These are phyloP conservation scores for Pseudocheirus occidentalis DNA, from an alignment of 2,797 vertebrate genomes.

Conservation along the genomic window DNA sequence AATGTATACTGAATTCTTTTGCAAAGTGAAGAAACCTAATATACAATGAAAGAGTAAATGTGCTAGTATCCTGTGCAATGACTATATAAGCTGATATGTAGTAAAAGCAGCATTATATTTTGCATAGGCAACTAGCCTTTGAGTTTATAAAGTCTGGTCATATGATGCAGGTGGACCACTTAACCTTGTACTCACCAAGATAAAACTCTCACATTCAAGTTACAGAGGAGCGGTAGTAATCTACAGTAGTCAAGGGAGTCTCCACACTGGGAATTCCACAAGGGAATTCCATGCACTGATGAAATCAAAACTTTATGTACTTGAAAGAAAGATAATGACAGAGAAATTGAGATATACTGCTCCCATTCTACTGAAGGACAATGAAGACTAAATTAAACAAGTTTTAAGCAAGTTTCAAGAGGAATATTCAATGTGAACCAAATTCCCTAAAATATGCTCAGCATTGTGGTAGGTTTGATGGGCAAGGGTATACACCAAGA, in stretches of 20 bases:
- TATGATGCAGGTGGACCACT: neutral
- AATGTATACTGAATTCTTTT: neutral
- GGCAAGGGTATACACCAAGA: neutral
- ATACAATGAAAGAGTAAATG: neutral
- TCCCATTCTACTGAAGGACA: neutral
- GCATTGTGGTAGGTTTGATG: neutral
- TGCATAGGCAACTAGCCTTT: neutral
- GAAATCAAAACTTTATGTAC: neutral
- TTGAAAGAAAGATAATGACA: neutral
- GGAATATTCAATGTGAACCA: neutral
- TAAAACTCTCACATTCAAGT: neutral
- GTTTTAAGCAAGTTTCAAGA: neutral
- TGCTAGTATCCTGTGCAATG: neutral
- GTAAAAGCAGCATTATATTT: neutral
- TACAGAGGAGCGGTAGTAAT: neutral
- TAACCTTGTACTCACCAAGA: neutral
- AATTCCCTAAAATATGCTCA: neutral
- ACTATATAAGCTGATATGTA: neutral
- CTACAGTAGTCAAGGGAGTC: neutral
- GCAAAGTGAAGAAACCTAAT: neutral
- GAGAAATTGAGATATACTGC: neutral
- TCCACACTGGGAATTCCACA: neutral
- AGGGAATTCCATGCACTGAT: neutral
- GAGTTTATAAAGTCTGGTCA: neutral
- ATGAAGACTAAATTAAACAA: neutral